These are phyloP conservation scores for Zaprionus camerounensis DNA, from an alignment of 1,140 invertebrate genomes.

Conservation along the genomic window DNA sequence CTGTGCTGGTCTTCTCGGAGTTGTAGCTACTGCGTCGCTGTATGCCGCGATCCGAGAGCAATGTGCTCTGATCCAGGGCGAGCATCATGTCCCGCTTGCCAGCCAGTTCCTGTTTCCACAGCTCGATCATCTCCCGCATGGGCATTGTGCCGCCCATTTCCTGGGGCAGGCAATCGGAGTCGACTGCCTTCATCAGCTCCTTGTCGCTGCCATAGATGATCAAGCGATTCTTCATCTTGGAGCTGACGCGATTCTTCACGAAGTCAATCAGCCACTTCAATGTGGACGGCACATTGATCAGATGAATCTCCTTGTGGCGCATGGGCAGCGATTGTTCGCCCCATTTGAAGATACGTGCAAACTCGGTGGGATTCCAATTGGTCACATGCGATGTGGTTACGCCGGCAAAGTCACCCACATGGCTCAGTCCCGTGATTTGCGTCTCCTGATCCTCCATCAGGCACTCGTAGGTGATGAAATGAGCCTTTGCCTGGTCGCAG, in stretches of 20 bases:
- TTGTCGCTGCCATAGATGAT: conserved; percentile 88
- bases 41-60: conserved; percentile 86
- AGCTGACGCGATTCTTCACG: conserved; percentile 87
- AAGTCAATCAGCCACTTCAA: conserved; percentile 90
- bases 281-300: conserved; percentile 88
- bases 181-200: conserved; percentile 87
- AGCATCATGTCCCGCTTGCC: conserved; percentile 87
- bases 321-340: conserved; percentile 92
- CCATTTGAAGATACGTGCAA: conserved; percentile 88
- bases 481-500: conserved; percentile 88
- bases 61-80: conserved; percentile 89
- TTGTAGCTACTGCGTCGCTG: conserved; percentile 85
- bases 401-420: conserved; percentile 87
- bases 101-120: conserved; percentile 87
- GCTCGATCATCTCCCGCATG: conserved; percentile 90
- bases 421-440: conserved; percentile 89
- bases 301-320: conserved; percentile 90
- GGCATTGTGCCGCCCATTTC: conserved; percentile 91
- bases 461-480: conserved; percentile 89
- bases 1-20: conserved; percentile 70
- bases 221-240: conserved; percentile 88
- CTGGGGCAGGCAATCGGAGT: conserved; percentile 89
- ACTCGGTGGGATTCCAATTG: conserved; percentile 88
- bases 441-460: conserved; percentile 90
- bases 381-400: conserved; percentile 87